Evolutionary conservation across 2,797 vertebrate genomes (phyloP), one percentile per base, ranked within the genome.

Genomic region (Megaceryle alcyon): DNA sequence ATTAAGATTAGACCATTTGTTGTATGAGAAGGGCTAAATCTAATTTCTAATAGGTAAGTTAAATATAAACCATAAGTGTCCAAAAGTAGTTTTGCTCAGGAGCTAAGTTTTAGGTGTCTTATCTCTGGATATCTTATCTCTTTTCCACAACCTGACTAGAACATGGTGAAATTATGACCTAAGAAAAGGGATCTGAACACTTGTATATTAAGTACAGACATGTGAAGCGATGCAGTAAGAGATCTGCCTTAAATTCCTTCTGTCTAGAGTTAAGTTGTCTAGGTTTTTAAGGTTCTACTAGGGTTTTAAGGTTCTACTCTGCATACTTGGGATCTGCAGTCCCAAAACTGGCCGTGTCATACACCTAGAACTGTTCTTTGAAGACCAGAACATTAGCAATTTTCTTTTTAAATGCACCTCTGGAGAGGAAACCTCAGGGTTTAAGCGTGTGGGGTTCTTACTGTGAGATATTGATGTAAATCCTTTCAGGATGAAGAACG

Each of bases 401-500:
- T 92, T 93, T 48, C 33, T 90, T 90, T 82, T 57, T 72, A 81
- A 64, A 75, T 22, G 5, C 3, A 33, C 49, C 19, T 5, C 3
- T 39, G 16, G 41, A 94, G 57, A 87, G 77, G 51, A 91, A 91
- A 75, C 5, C 4, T 49, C n/a, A 10, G 57, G 49, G 33, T 83
- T 83, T 83, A 75, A 49, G 4, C 20, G 15, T 54, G 48, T 19
- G 26, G 5, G 6, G 0, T 0, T 14, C 66, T 82, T 79, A 2
- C 28, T 80, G 29, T 29, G 37, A 80, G 10, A 37, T 72, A 35
- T 35, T 28, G 3, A 6, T 48, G 14, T 57, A 85, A 93, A 60
- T 7, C 29, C 18, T 75, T 35, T 88, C 22, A 68, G 33, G 9
- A 44, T 39, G 37, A 80, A 64, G 65, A 75, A 78, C 26, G 21